phyloP scores from a whole-genome alignment of 2,888 invertebrate species.

The Agrotis segetum region DNA sequence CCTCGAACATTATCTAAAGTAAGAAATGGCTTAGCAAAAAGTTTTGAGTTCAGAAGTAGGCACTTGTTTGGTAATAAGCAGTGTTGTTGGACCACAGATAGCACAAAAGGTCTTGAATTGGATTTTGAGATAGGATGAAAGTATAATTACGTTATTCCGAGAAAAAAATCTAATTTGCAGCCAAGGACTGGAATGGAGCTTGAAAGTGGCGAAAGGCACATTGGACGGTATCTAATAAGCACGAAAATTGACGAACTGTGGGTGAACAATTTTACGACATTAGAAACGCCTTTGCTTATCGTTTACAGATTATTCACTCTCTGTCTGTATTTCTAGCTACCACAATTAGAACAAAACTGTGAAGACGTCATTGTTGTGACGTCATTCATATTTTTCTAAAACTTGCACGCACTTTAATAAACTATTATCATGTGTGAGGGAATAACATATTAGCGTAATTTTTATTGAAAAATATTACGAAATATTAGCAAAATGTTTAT shows the following conservation, averaged over 20 bases:
- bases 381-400: too few relatives aligned
- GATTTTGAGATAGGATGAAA: slow-evolving; percentile 48
- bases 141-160: slow-evolving; percentile 50
- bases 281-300: slow-evolving; percentile 8
- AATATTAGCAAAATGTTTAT: too few relatives aligned
- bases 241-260: slow-evolving; percentile 38
- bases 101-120: slow-evolving; percentile 54
- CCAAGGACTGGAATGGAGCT: slow-evolving; percentile 36
- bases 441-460: too few relatives aligned
- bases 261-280: slow-evolving; percentile 15
- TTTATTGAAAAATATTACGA: too few relatives aligned
- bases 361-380: too few relatives aligned
- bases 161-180: slow-evolving; percentile 53
- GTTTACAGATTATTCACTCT: slow-evolving; percentile 16
- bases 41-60: slow-evolving; percentile 42
- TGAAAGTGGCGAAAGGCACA: slow-evolving; percentile 43
- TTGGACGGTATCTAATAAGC: slow-evolving; percentile 48
- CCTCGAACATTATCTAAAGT: slow-evolving; percentile 25
- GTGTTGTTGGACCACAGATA: slow-evolving; percentile 44
- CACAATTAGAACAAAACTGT: too few relatives aligned
- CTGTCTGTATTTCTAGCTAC: background rate
- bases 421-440: too few relatives aligned
- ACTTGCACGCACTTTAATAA: too few relatives aligned
- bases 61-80: slow-evolving; percentile 43
- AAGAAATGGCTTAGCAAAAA: slow-evolving; percentile 40